These are phyloP conservation scores for Montipora sp. DNA, from an alignment of 64 coral and sea anemone species.

Conservation along the genomic window DNA sequence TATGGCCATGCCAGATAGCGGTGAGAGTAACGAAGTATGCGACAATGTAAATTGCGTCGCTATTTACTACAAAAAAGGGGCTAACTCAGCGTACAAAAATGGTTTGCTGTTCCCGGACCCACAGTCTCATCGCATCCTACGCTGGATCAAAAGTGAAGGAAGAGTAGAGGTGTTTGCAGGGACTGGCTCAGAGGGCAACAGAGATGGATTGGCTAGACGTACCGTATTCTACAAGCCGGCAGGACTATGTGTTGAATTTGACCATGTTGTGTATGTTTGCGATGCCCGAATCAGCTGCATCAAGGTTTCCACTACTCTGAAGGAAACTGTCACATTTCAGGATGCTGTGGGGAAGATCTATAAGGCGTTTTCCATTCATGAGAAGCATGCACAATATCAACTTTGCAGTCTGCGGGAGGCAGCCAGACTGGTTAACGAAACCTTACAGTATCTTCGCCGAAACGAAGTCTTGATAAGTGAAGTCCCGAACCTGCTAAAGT, in stretches of 20 bases:
- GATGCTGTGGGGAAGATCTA: conserved; percentile 24
- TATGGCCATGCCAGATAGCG: too few species aligned
- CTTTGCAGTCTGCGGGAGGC: conserved; percentile 30
- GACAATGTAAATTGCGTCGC: too few species aligned
- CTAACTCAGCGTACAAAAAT: conserved; percentile 18
- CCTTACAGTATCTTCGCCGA: background rate
- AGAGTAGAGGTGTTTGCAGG: conserved; percentile 39
- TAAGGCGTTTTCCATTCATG: conserved; percentile 39
- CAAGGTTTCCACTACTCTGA: conserved; percentile 29
- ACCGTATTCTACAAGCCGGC: conserved; percentile 35
- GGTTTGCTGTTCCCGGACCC: conserved; percentile 13
- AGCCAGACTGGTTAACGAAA: conserved; percentile 7
- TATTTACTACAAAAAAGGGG: too few species aligned
- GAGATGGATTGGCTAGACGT: background rate
- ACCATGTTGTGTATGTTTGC: conserved; percentile 49
- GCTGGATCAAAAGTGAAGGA: conserved; percentile 7
- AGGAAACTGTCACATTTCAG: conserved; percentile 29
- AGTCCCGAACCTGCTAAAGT: background rate
- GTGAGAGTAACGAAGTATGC: too few species aligned
- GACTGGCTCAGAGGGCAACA: conserved; percentile 18
- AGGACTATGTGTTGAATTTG: conserved; percentile 33
- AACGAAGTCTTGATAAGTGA: conserved; percentile 23
- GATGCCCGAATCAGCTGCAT: conserved; percentile 24
- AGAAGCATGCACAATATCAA: conserved; percentile 3
- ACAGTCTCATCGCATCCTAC: conserved; percentile 46